phyloP scores from a whole-genome alignment of 2,888 invertebrate species.

The Apamea crenata region DNA sequence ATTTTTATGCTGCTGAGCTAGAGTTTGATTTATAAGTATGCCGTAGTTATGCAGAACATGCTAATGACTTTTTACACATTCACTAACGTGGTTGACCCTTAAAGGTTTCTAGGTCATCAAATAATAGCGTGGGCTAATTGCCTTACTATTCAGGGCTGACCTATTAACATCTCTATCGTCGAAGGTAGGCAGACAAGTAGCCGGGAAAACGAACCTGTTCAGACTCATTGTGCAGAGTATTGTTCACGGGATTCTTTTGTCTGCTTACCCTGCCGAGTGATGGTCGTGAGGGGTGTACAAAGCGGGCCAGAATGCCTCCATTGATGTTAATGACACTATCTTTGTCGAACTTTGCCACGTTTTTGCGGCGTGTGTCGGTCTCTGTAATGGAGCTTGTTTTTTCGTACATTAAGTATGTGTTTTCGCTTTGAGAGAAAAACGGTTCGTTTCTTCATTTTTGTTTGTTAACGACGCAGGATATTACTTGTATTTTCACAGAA shows the following conservation, averaged over 20 bases:
- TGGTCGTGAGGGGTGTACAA: slow-evolving; percentile 56
- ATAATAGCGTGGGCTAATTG: slow-evolving; percentile 55
- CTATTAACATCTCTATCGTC: slow-evolving; percentile 47
- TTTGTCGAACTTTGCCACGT: slow-evolving; percentile 69
- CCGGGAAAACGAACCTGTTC: slow-evolving; percentile 47
- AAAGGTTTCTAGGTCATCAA: slow-evolving; percentile 59
- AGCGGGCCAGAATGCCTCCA: slow-evolving; percentile 66
- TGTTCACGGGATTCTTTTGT: slow-evolving; percentile 66
- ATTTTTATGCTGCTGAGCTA: background rate
- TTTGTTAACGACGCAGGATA: slow-evolving; percentile 41
- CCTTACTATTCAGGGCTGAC: slow-evolving; percentile 48
- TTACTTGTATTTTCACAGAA: slow-evolving; percentile 16
- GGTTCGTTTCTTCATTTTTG: slow-evolving; percentile 24
- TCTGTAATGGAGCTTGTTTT: slow-evolving; percentile 48
- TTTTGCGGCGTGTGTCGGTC: slow-evolving; percentile 65
- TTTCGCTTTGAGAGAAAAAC: slow-evolving; percentile 42
- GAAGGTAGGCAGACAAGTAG: slow-evolving; percentile 21
- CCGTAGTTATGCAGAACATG: slow-evolving; percentile 28
- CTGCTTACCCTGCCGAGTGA: slow-evolving; percentile 32
- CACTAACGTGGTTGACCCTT: slow-evolving; percentile 33
- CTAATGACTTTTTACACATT: slow-evolving; percentile 44
- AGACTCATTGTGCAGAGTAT: slow-evolving; percentile 57
- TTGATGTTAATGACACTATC: slow-evolving; percentile 78
- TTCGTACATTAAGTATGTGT: slow-evolving; percentile 39
- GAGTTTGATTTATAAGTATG: background rate